A percentile compares a stretch with the other conserved stretches of the same genome.
Conservation (phyloP, 2,888 invertebrate genomes). For the Ctenicera cuprea region DNA sequence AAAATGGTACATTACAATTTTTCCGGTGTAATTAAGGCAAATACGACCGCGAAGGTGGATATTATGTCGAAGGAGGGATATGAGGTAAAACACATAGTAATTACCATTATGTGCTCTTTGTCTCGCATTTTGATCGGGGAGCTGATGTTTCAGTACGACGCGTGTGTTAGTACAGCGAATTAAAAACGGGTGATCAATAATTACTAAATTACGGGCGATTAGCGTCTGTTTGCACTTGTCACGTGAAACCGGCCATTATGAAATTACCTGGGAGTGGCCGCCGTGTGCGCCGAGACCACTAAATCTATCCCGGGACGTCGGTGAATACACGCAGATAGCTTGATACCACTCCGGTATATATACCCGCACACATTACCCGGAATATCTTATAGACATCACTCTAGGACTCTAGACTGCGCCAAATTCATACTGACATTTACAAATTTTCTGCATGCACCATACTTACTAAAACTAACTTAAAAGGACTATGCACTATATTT, state of each 20-base stretch:
- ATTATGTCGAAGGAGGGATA: background rate
- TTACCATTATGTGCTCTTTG: conserved; percentile 19
- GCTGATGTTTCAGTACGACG: conserved; percentile 27
- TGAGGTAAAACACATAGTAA: background rate
- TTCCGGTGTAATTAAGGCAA: conserved; percentile 2
- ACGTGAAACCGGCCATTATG: conserved; percentile 71
- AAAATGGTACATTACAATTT: conserved; percentile 14
- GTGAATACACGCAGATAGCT: conserved; percentile 43
- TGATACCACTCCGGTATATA: conserved; percentile 21
- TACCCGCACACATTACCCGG: conserved; percentile 21
- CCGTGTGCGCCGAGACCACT: conserved; percentile 50
- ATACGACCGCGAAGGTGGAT: background rate
- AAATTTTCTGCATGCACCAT: background rate
- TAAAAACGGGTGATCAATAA: conserved; percentile 69
- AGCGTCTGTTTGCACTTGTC: conserved; percentile 71
- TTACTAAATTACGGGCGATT: conserved; percentile 70
- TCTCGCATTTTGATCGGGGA: conserved; percentile 16
- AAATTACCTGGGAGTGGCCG: conserved; percentile 70
- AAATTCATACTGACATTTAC: conserved; percentile 18
- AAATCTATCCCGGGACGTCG: conserved; percentile 50
- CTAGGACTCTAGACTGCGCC: background rate
- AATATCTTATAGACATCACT: conserved; percentile 20
- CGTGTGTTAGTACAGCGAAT: conserved; percentile 61
- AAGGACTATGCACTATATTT: too few species aligned
- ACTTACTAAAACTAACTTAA: too few species aligned